phyloP scores from a whole-genome alignment of 2,888 invertebrate species.

The Campoplex capitator region DNA sequence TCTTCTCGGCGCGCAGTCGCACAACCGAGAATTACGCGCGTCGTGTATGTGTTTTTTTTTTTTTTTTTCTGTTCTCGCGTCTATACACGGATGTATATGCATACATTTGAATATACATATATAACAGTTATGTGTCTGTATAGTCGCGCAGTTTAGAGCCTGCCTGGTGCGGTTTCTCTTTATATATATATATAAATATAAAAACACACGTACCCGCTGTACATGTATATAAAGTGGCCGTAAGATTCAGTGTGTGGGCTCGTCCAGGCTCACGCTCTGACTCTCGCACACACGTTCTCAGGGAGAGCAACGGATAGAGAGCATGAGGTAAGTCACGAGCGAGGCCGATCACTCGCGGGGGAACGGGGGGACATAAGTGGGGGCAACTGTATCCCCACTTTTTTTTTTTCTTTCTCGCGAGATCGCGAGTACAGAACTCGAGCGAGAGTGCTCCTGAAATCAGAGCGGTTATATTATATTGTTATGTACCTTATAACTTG shows the following conservation, averaged over 20 bases:
- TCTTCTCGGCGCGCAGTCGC: constrained; percentile 47
- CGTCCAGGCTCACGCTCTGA: constrained; percentile 35
- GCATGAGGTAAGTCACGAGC: constrained; percentile 75
- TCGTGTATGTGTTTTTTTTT: constrained; percentile 52
- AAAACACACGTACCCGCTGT: constrained; percentile 5
- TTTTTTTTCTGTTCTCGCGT: constrained; percentile 35
- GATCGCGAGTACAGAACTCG: constrained; percentile 14
- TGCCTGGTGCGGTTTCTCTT: constrained; percentile 20
- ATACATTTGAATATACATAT: not conserved
- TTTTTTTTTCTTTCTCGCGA: not conserved
- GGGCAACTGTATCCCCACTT: constrained; percentile 58
- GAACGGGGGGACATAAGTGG: not conserved
- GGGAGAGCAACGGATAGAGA: constrained; percentile 68
- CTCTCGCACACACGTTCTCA: constrained; percentile 65
- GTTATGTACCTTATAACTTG: constrained; percentile 41
- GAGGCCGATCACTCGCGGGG: constrained; percentile 65
- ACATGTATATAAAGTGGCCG: constrained; percentile 26
- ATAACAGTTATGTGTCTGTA: constrained; percentile 33
- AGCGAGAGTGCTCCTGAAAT: constrained; percentile 71
- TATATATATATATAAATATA: constrained; percentile 25
- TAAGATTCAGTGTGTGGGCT: constrained; percentile 54
- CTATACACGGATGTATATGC: constrained; percentile 1
- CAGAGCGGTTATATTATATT: constrained; percentile 55
- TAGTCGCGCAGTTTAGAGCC: constrained; percentile 33
- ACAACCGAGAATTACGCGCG: constrained; percentile 46